phyloP scores from a whole-genome alignment of 53 echinoderm and acorn worm genomes.

The Echinarachnius parma region DNA sequence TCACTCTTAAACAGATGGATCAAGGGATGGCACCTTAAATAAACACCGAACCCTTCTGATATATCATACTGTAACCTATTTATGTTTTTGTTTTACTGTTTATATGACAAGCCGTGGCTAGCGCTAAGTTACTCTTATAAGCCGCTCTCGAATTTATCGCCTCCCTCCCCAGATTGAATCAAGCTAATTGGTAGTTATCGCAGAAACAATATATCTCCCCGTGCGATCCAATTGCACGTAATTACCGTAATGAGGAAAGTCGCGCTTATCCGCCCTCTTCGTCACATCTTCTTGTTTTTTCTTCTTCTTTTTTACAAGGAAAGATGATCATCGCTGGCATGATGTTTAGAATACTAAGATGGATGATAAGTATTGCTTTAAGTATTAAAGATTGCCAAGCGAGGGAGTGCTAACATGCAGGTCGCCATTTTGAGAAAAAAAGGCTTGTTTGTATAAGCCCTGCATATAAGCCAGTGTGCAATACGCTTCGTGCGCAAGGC shows the following conservation, averaged over 20 bases:
- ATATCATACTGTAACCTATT: neutral
- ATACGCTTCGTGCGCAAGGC: no score
- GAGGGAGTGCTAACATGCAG: no score
- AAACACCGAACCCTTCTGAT: conserved; percentile 9
- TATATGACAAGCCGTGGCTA: neutral
- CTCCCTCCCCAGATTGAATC: conserved; percentile 29
- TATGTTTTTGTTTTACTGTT: neutral
- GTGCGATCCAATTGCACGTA: conserved; percentile 3
- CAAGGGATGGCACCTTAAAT: neutral
- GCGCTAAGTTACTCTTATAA: neutral
- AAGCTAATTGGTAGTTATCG: conserved; percentile 49
- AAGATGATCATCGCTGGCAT: no score
- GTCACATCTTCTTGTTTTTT: no score
- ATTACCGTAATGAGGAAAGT: conserved; percentile 23
- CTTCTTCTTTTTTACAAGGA: no score
- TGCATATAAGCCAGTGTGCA: no score
- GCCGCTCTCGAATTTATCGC: conserved; percentile 10
- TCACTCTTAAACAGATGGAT: conserved; percentile 40
- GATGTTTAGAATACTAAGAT: no score
- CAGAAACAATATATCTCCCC: conserved; percentile 47
- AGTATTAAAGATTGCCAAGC: no score
- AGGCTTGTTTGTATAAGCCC: no score
- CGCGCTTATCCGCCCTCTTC: no score
- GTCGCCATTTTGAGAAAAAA: no score
- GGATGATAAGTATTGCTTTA: no score